Conservation (phyloP, 2,797 vertebrate genomes). For the Propithecus perrieri region DNA sequence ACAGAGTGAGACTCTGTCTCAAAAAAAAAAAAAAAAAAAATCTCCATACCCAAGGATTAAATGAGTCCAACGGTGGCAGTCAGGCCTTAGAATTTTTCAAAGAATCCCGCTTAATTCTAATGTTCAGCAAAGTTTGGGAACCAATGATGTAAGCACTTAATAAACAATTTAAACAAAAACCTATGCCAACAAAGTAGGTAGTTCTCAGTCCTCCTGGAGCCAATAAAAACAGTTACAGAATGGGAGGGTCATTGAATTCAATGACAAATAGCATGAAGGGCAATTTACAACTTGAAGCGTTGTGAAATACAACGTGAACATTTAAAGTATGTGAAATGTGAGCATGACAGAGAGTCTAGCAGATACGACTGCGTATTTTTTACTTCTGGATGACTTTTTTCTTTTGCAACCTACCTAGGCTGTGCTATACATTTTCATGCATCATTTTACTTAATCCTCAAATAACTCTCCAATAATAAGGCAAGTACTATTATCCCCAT, state of each 20-base stretch:
- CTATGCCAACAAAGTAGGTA: background rate
- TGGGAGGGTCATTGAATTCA: background rate
- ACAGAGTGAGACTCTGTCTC: no score
- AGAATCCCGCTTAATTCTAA: background rate
- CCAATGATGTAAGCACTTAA: background rate
- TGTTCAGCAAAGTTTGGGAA: background rate
- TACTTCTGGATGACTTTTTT: background rate
- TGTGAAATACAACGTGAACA: background rate
- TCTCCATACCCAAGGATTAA: background rate
- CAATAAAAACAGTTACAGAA: background rate
- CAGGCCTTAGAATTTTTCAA: background rate
- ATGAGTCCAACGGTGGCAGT: background rate
- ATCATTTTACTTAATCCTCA: background rate
- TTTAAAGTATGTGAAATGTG: background rate
- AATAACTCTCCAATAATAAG: background rate
- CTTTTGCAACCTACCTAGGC: background rate
- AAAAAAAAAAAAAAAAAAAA: conserved; percentile 22
- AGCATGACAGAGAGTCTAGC: background rate
- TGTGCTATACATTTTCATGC: background rate
- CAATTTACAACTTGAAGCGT: background rate
- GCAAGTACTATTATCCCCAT: background rate
- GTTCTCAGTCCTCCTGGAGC: background rate
- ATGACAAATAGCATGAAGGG: background rate
- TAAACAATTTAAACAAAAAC: background rate
- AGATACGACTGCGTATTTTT: background rate